These are phyloP conservation scores for Sander vitreus DNA, from an alignment of 2,113 vertebrate species.

Conservation along the genomic window DNA sequence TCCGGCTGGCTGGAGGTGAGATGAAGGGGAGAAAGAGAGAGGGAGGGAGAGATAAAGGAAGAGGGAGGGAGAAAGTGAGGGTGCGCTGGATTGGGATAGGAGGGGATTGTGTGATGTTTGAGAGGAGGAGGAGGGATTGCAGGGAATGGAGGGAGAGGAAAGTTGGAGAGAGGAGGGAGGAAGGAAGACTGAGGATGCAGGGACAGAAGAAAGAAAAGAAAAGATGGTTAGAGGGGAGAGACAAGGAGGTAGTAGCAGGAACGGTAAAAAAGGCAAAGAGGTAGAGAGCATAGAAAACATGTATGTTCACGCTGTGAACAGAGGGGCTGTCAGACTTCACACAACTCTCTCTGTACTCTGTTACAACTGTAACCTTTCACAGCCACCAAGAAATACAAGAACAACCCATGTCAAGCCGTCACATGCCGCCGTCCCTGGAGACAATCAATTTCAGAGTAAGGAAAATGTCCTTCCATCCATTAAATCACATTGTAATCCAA, in stretches of 20 bases:
- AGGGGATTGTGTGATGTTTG: conserved; percentile 75
- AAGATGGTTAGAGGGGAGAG: background rate
- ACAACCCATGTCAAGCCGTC: conserved; percentile 25
- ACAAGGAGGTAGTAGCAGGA: background rate
- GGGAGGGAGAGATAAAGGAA: conserved; percentile 65
- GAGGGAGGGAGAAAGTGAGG: conserved; percentile 63
- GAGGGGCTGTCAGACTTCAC: background rate
- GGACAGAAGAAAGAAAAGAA: background rate
- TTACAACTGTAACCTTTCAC: conserved; percentile 39
- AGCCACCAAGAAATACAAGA: conserved; percentile 22
- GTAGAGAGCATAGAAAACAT: background rate
- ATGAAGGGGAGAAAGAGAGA: conserved; percentile 81
- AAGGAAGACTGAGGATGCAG: conserved; percentile 17
- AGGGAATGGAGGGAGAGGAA: conserved; percentile 51
- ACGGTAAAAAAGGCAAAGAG: background rate
- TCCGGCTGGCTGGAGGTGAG: conserved; percentile 79
- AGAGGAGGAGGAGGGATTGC: conserved; percentile 61
- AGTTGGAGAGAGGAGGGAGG: conserved; percentile 47
- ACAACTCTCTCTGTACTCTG: background rate
- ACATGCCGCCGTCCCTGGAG: conserved; percentile 17
- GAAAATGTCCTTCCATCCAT: conserved; percentile 57
- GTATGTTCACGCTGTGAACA: background rate
- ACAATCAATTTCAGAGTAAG: conserved; percentile 52
- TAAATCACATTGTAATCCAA: conserved; percentile 63
- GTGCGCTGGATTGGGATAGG: conserved; percentile 76